These are phyloP conservation scores for Prosapia bicincta DNA, from an alignment of 2,888 invertebrate species.

Conservation along the genomic window DNA sequence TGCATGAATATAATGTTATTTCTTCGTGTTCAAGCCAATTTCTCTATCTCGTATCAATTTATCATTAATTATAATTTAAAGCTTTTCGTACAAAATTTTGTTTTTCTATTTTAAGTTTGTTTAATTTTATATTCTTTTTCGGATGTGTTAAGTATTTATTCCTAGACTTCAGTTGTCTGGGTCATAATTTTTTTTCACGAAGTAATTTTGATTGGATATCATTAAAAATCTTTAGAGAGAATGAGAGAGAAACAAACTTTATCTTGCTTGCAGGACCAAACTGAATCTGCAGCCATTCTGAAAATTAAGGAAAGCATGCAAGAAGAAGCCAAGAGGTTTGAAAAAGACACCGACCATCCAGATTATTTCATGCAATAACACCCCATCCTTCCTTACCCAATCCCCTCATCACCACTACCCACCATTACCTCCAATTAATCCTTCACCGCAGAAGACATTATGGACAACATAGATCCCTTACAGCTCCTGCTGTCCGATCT, in stretches of 20 bases:
- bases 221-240: slow-evolving; percentile 17
- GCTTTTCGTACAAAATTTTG: slow-evolving; percentile 17
- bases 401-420: background rate
- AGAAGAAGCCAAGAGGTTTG: slow-evolving; percentile 98
- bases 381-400: slow-evolving; percentile 4
- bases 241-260: slow-evolving; percentile 28
- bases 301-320: slow-evolving; percentile 99
- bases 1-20: slow-evolving; percentile 30
- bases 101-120: slow-evolving; percentile 4
- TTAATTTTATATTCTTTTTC: background rate
- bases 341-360: slow-evolving; percentile 95
- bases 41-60: slow-evolving; percentile 6
- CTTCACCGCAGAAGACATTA: background rate
- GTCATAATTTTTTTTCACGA: slow-evolving; percentile 16
- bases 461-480: background rate
- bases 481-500: background rate
- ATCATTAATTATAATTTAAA: slow-evolving; percentile 6
- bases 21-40: slow-evolving; percentile 19
- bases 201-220: slow-evolving; percentile 26
- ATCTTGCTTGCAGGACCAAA: slow-evolving; percentile 69
- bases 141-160: slow-evolving; percentile 10
- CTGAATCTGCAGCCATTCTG: slow-evolving; percentile 98
- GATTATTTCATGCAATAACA: slow-evolving; percentile 95
- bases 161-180: slow-evolving; percentile 4
- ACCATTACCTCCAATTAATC: no score